Evolutionary conservation across 2,797 vertebrate species (phyloP), one percentile per base, ranked within the genome.

Genomic region (Acanthiza pusilla): DNA sequence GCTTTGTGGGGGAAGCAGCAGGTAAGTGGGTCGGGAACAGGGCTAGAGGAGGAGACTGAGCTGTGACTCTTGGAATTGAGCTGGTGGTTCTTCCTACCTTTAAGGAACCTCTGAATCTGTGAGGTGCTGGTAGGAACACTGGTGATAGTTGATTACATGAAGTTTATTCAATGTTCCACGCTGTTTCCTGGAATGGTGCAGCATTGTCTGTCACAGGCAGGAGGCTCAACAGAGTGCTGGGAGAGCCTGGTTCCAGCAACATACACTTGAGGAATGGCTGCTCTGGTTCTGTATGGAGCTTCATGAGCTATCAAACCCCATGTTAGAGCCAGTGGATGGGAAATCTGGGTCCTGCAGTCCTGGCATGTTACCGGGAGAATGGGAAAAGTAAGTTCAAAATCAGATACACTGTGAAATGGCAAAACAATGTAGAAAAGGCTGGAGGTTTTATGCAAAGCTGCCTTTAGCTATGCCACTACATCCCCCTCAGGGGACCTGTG

Each of bases 261-360:
- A 77, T n/a, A 13, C 0, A 1, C 45, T 71, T 51, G 51, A 36
- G n/a, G 27, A 77, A n/a, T 1, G 0, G 25, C 9, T 38, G 13
- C 23, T 60, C 34, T 83, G 68, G 67, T 34, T 92, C 85, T 74
- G 2, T 47, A 6, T 29, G 48, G 32, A 77, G 42, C 18, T 25
- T 77, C 32, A 32, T 15, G 43, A 55, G 26, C 61, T 47, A n/a
- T 45, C 30, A 42, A 65, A 89, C 16, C 8, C 25, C 7, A 70
- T 38, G 14, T 11, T 16, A 38, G 61, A 77, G 45, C 9, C 38
- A 54, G 19, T 2, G 61, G 30, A 47, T 54, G 38, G 51, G 25
- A 65, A 81, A 47, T 72, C 63, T 9, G 54, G 10, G 16, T 55
- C 42, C 10, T 67, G 32, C 29, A 63, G 42, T 29, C 18, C 51